Evolutionary conservation across 2,113 vertebrate species (phyloP), one percentile per base, ranked within the genome.

Genomic region (Xiphophorus maculatus): DNA sequence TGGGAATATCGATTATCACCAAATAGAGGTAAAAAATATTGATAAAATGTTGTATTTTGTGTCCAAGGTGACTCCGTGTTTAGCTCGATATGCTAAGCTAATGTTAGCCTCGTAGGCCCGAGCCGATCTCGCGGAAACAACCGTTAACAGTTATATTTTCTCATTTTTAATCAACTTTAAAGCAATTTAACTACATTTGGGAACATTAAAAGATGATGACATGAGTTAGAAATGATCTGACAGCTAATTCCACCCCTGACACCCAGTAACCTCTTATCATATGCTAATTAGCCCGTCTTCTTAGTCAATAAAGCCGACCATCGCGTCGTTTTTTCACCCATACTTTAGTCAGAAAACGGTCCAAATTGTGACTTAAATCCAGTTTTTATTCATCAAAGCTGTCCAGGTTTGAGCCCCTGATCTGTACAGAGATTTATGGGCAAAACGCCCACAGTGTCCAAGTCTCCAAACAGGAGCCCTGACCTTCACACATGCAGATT

Each of bases 401-500:
- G 25, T 40, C 32, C 30, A 29, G 35, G 30, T n/a, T 65, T 42
- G 54, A 65, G 69, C 64, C 30, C 29, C 28, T 65, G 40, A 62
- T 54, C 12, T 33, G 76, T 80, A 69, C 65, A 77, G 87, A 81
- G 77, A 81, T 73, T 77, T 66, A 90, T 90, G 94, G 94, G 95
- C 95, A 76, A 84, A 71, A 12, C 88, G 95, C 94, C 95, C 95
- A 86, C 90, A 90, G 88, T 92, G 87, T 93, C 92, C 93, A 93
- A 92, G 87, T 95, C 92, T 93, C 93, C 87, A 82, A 88, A 84
- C 92, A 86, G 85, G 94, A 89, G 94, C 89, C 73, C 82, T 95
- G 96, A 96, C 96, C 95, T 96, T 94, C 95, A 92, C 95, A 94
- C 94, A 96, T 96, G 96, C 90, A 96, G 96, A 97, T 96, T 93